Evolutionary conservation across 2,888 invertebrate genomes (phyloP), one percentile per base, ranked within the genome.

Genomic region (Lobophora halterata): DNA sequence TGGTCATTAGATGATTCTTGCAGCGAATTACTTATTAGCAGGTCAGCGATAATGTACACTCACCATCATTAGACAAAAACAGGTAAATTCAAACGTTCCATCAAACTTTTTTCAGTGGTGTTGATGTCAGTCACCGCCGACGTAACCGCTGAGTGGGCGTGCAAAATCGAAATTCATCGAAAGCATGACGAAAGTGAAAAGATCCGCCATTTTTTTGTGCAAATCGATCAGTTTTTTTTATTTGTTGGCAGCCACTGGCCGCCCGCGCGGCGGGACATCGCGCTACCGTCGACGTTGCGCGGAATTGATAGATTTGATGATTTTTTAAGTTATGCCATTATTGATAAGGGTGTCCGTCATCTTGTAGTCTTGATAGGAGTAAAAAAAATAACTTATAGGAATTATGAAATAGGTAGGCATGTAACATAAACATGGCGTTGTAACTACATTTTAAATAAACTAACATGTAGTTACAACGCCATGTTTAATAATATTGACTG

Each of bases 141-240:
- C 41, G 38, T 36, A 48, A 46, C 47, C 38, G 42, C 55, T 67
- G 74, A 80, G 79, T 79, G 64, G 80, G 80, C 81, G 81, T 80
- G 78, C 69, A 62, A 72, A 79, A 80, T 83, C 58, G 43, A 61
- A 58, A 59, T 52, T 49, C 55, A 58, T 55, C 61, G 55, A 63
- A 58, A 59, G 52, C 54, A 45, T 49, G 46, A 49, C 58, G 77
- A 80, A 79, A 81, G 77, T 71, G 70, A 77, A 67, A 67, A 63
- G 56, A 51, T 29, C 39, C 50, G 70, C 65, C 52, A 66, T 65
- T 74, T 80, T 79, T 75, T 79, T 73, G 62, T 27, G 50, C 62
- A 61, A 73, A 76, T 79, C 78, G 61, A 79, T 80, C 74, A 61
- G 59, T 41, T 68, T 71, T 72, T 40, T 37, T 5, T 36, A 32